A percentile compares a stretch with the other conserved stretches of the same genome.
These are phyloP conservation scores for Poeciliopsis retropinna DNA, from an alignment of 2,113 vertebrate species.

Conservation along the genomic window DNA sequence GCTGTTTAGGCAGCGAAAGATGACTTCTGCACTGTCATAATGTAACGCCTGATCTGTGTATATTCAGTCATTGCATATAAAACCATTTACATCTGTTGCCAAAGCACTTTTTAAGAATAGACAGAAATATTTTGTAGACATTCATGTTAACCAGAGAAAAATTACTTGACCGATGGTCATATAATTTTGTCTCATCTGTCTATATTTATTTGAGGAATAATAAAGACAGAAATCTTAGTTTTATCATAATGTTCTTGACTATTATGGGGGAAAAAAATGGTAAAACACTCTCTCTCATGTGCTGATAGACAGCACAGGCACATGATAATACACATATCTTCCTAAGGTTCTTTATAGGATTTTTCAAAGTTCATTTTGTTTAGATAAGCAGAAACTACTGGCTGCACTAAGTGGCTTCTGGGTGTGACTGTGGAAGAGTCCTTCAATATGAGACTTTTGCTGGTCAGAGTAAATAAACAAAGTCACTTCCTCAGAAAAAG, in stretches of 20 bases:
- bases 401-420: not conserved
- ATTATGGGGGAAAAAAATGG: not conserved
- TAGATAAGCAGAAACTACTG: not conserved
- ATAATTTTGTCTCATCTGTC: no score
- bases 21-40: no score
- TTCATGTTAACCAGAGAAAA: no score
- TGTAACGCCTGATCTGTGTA: no score
- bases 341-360: not conserved
- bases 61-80: no score
- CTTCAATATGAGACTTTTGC: constrained; percentile 5
- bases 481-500: constrained; percentile 32
- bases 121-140: no score
- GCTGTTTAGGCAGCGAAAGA: no score
- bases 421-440: constrained; percentile 19
- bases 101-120: no score
- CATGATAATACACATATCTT: not conserved
- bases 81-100: no score
- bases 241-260: not conserved
- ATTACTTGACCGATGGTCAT: no score
- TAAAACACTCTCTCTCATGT: not conserved
- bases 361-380: not conserved
- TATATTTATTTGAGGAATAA: no score
- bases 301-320: not conserved
- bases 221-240: no score
- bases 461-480: constrained; percentile 28